phyloP scores from a whole-genome alignment of 2,113 vertebrate genomes.

The Xiphophorus maculatus region DNA sequence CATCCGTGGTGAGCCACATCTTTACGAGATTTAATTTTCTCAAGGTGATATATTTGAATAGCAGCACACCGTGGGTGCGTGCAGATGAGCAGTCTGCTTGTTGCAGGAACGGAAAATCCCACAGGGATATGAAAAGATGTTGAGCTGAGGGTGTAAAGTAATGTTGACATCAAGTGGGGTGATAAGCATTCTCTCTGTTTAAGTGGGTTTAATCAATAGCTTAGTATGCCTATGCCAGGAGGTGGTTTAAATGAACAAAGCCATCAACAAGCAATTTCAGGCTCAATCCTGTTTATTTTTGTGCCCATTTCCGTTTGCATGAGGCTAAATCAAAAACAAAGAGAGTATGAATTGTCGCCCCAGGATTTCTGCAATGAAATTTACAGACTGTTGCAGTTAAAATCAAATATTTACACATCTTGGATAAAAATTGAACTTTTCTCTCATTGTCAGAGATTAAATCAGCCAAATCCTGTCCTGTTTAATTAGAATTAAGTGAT shows the following conservation, averaged over 20 bases:
- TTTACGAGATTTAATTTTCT: conserved; percentile 59
- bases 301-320: background rate
- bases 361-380: background rate
- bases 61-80: background rate
- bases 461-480: background rate
- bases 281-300: background rate
- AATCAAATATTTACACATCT: background rate
- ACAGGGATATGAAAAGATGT: background rate
- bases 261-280: background rate
- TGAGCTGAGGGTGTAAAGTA: conserved; percentile 5
- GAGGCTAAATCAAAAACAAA: background rate
- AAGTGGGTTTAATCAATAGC: background rate
- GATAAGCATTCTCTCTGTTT: conserved; percentile 20
- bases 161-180: background rate
- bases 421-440: background rate
- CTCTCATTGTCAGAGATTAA: background rate
- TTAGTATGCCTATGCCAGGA: background rate
- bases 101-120: conserved; percentile 14
- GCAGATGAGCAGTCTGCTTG: conserved; percentile 7
- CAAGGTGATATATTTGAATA: conserved; percentile 46
- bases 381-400: background rate
- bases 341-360: background rate
- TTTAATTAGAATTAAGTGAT: too few species aligned
- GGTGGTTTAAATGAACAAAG: background rate
- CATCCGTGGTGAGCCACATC: conserved; percentile 54